Percentiles rank a stretch among this genome's conserved stretches.
phyloP scores from a whole-genome alignment of 2,113 vertebrate genomes.

The Litocranius walleri region DNA sequence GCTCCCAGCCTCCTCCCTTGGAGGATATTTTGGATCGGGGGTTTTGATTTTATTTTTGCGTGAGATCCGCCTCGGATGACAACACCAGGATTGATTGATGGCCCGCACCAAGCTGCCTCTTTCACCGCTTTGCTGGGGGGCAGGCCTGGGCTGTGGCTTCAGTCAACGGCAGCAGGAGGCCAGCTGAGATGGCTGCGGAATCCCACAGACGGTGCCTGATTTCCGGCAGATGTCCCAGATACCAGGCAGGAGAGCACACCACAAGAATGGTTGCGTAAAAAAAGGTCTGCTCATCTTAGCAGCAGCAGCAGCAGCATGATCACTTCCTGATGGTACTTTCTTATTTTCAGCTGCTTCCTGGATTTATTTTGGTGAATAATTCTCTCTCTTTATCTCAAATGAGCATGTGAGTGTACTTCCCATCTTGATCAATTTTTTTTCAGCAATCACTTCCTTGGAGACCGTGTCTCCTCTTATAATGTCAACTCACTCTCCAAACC shows the following conservation, averaged over 20 bases:
- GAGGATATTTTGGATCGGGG: constrained; percentile 67
- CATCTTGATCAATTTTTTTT: not conserved
- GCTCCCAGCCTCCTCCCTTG: constrained; percentile 36
- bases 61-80: constrained; percentile 61
- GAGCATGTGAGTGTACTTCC: not conserved
- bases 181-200: constrained; percentile 83
- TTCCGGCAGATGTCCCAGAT: constrained; percentile 94
- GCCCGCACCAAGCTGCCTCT: constrained; percentile 73
- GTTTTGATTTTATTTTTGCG: constrained; percentile 75
- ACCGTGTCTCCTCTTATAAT: not conserved
- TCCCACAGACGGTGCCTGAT: constrained; percentile 89
- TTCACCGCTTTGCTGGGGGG: constrained; percentile 71
- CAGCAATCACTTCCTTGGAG: not conserved
- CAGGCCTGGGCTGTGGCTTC: constrained; percentile 87
- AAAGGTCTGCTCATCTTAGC: constrained; percentile 62
- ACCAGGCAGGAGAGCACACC: constrained; percentile 84
- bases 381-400: not conserved
- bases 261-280: constrained; percentile 88
- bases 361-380: not conserved
- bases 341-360: not conserved
- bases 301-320: no score
- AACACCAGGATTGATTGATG: constrained; percentile 74
- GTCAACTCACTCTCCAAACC: accelerated
- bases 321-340: not conserved
- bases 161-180: constrained; percentile 74